phyloP scores from a whole-genome alignment of 2,888 invertebrate genomes.

The Idaea aversata region DNA sequence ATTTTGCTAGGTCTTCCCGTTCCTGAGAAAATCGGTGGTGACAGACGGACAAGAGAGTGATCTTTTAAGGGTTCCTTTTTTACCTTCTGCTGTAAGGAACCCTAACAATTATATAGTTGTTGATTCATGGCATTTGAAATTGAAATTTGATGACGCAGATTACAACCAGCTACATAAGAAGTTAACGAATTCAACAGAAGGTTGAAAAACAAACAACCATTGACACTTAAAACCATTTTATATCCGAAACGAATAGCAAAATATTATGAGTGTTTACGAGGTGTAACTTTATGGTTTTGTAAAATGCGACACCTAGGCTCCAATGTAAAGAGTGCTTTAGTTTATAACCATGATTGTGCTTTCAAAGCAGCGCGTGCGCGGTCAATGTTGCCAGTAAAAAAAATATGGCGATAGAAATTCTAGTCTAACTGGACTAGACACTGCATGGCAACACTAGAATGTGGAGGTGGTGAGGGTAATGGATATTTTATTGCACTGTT shows the following conservation, averaged over 20 bases:
- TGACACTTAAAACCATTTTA: background rate
- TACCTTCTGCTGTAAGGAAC: no score
- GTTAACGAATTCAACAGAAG: background rate
- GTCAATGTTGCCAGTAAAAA: slow-evolving; percentile 33
- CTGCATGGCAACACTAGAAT: no score
- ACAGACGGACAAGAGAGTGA: no score
- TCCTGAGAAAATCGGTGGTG: no score
- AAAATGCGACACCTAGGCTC: background rate
- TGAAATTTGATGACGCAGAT: no score
- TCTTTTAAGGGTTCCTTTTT: no score
- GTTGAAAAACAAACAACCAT: background rate
- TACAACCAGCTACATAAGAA: background rate
- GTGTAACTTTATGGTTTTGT: background rate
- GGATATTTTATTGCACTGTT: no score
- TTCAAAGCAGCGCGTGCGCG: slow-evolving; percentile 20
- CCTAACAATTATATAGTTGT: no score
- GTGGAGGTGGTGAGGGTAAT: no score
- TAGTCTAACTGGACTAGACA: slow-evolving; percentile 20
- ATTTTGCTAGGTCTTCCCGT: no score
- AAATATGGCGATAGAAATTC: slow-evolving; percentile 24
- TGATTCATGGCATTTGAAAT: no score
- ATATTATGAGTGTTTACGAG: background rate
- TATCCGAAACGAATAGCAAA: background rate
- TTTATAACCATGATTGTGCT: background rate
- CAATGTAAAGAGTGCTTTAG: background rate